These are phyloP conservation scores for Glandiceps talaboti DNA, from an alignment of 53 echinoderm and acorn worm genomes.

Conservation along the genomic window DNA sequence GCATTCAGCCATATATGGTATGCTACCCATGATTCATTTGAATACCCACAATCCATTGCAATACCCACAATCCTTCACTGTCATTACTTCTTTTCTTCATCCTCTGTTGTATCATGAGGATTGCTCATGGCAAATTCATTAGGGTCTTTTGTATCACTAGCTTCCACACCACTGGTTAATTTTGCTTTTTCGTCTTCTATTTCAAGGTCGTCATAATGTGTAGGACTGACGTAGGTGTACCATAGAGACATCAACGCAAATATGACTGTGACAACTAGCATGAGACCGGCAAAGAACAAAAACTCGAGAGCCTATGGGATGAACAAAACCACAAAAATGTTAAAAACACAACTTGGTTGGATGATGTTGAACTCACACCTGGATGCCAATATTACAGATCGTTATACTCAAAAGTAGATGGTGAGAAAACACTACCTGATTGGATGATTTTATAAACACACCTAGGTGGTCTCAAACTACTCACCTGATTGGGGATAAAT, in stretches of 20 bases:
- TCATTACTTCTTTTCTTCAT: too few species aligned
- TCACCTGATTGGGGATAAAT: slow-evolving; percentile 78
- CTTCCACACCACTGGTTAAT: neutral
- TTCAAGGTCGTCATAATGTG: slow-evolving; percentile 16
- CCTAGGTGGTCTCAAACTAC: too few species aligned
- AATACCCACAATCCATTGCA: too few species aligned
- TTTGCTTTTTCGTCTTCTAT: slow-evolving; percentile 9
- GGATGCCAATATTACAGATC: too few species aligned
- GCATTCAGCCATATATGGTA: too few species aligned
- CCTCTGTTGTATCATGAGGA: neutral
- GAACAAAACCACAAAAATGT: too few species aligned
- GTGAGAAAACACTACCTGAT: too few species aligned
- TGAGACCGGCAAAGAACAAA: slow-evolving; percentile 87
- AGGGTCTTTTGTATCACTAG: neutral
- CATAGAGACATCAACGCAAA: slow-evolving; percentile 69
- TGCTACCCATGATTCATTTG: too few species aligned
- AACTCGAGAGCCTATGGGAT: slow-evolving; percentile 70
- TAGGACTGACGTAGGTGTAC: slow-evolving; percentile 67
- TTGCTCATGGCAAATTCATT: neutral
- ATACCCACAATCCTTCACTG: too few species aligned
- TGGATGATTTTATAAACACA: neutral
- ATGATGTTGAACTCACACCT: too few species aligned
- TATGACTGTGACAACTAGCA: slow-evolving; percentile 56
- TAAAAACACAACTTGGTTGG: too few species aligned
- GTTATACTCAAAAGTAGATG: too few species aligned